A percentile compares a stretch with the other conserved stretches of the same genome.
Evolutionary conservation across 2,113 vertebrate genomes (phyloP).

Genomic region (Ophiodon elongatus): DNA sequence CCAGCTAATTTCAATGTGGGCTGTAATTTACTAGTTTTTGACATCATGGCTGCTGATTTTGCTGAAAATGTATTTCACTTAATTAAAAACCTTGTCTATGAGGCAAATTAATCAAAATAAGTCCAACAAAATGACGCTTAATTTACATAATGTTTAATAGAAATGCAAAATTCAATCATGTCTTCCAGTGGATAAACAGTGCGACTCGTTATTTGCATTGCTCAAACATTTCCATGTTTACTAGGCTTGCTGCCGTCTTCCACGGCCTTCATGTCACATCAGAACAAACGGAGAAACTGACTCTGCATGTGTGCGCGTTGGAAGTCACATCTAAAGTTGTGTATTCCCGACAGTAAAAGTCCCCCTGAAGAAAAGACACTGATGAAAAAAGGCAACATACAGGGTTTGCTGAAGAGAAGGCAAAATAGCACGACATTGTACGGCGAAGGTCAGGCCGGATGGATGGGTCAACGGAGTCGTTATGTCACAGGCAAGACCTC

Average conservation of each 20-base stretch:
- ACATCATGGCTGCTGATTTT: background rate
- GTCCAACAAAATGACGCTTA: background rate
- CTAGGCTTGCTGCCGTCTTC: background rate
- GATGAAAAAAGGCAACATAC: no score
- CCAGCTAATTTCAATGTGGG: background rate
- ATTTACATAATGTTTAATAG: background rate
- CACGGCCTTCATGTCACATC: background rate
- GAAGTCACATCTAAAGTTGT: background rate
- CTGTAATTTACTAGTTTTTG: background rate
- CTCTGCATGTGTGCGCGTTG: background rate
- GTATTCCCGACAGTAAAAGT: background rate
- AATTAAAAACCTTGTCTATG: background rate
- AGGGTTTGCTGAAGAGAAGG: background rate
- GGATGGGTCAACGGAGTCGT: background rate
- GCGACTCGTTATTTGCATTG: background rate
- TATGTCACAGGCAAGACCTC: background rate
- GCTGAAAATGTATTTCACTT: background rate
- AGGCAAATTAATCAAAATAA: background rate
- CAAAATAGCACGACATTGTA: background rate
- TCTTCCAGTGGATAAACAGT: background rate
- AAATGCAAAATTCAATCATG: no score
- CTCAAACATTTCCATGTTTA: conserved; percentile 6
- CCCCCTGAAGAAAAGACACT: background rate
- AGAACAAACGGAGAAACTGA: background rate
- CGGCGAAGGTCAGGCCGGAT: background rate